Base-by-base conservation (phyloP, 2,888 invertebrate species). In the Platynereis dumerilii region DNA sequence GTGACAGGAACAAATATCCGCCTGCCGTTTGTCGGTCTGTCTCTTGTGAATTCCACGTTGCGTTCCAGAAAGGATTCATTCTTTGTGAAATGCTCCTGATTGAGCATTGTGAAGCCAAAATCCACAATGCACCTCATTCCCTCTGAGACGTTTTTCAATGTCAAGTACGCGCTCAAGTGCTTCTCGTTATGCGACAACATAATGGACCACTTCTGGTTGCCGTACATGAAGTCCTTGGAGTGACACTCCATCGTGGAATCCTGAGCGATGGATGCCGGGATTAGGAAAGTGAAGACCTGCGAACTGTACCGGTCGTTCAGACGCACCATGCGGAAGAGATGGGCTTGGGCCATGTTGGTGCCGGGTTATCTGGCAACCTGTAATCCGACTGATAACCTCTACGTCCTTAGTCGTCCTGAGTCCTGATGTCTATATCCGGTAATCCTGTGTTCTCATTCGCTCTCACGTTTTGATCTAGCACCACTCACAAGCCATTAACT, bases 251-350 rank as follows among this genome's bases (percentile, higher is more conserved):
- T 88, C 80, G 91, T 90, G 58, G 90, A 88, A 84, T 92, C 92
- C 66, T 91, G 87, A 57, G 91, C 90, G 72, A 91, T 90, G 66
- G 90, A 90, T 76, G 90, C 88, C 69, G 92, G 92, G 75, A 92
- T 90, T 78, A 91, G 89, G 85, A 92, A 92, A 67, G 92, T 92
- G 86, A 92, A 92, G 76, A 92, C 90, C 85, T 91, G 91, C 73
- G 91, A 91, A 87, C 91, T 90, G 84, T 89, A 90, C 83, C 91
- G 89, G 87, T 92, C 92, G 79, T 91, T 90, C 73, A 92, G 88
- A 86, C 91, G 91, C 84, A 91, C 91, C 85, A 92, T 91, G 82
- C 92, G 89, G 86, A 91, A 80, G 2, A 53, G 54, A 22, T 62
- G 62, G 15, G 56, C n/a, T 45, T 62, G 62, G 10, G 62, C 62